A percentile compares a stretch with the other conserved stretches of the same genome.
These are phyloP conservation scores for Calliphora vicina DNA, from an alignment of 1,140 invertebrate genomes.

Conservation along the genomic window DNA sequence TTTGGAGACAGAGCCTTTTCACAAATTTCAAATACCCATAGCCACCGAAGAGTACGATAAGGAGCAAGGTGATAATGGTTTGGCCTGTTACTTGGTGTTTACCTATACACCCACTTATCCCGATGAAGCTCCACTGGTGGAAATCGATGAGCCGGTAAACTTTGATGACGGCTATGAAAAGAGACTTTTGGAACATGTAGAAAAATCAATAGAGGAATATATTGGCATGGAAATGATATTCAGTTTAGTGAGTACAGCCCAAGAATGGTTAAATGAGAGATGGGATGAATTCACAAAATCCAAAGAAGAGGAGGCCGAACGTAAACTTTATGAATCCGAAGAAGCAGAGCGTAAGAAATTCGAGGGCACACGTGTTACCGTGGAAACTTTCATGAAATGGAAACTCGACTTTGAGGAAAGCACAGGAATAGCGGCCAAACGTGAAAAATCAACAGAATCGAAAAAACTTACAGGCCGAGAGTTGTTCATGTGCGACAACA, in stretches of 20 bases:
- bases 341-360: conserved; percentile 93
- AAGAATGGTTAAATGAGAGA: conserved; percentile 89
- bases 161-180: conserved; percentile 77
- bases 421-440: conserved; percentile 79
- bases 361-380: conserved; percentile 93
- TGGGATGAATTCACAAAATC: conserved; percentile 80
- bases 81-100: conserved; percentile 79
- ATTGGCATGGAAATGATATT: conserved; percentile 98
- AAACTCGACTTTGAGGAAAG: conserved; percentile 93
- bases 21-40: conserved; percentile 79
- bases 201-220: conserved; percentile 82
- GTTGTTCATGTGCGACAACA: conserved; percentile 90
- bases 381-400: conserved; percentile 96
- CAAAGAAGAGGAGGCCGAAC: conserved; percentile 74
- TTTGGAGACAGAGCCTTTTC: conserved; percentile 72
- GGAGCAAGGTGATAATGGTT: conserved; percentile 69
- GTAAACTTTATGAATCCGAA: conserved; percentile 78
- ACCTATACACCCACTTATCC: conserved; percentile 89
- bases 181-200: conserved; percentile 74
- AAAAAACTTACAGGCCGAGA: conserved; percentile 86
- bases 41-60: conserved; percentile 78
- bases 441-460: conserved; percentile 74
- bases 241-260: conserved; percentile 89
- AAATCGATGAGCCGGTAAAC: conserved; percentile 81
- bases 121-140: conserved; percentile 82